Evolutionary conservation across 2,888 invertebrate genomes (phyloP).

Genomic region (Campopleginae sp.): DNA sequence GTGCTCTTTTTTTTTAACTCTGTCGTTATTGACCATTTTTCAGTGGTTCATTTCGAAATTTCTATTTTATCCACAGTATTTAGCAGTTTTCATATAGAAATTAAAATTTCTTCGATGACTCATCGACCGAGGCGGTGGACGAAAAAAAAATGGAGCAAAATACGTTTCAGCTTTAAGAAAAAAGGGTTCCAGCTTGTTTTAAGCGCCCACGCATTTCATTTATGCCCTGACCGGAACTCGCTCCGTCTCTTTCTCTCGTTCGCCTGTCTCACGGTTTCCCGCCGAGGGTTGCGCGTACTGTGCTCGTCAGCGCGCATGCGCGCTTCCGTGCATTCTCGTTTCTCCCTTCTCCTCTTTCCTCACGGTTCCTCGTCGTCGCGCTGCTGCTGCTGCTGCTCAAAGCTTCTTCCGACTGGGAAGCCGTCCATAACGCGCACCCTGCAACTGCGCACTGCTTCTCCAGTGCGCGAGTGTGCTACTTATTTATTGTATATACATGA

Average conservation of each 20-base stretch:
- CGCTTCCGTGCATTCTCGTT: not conserved
- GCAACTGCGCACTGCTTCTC: slow-evolving; percentile 1
- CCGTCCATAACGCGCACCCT: slow-evolving; percentile 14
- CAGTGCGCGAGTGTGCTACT: slow-evolving; percentile 17
- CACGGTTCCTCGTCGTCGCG: not conserved
- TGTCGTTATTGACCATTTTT: not conserved
- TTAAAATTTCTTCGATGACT: not conserved
- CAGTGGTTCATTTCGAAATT: not conserved
- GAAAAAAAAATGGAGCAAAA: slow-evolving; percentile 15
- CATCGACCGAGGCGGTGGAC: not conserved
- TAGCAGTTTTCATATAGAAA: not conserved
- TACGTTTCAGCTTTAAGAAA: slow-evolving; percentile 4
- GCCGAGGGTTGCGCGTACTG: slow-evolving; percentile 45
- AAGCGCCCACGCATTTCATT: slow-evolving; percentile 63
- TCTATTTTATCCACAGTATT: not conserved
- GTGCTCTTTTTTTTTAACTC: not conserved
- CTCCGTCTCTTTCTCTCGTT: slow-evolving; percentile 41
- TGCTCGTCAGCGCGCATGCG: slow-evolving; percentile 32
- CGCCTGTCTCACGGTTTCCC: slow-evolving; percentile 39
- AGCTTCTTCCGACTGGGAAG: slow-evolving; percentile 26
- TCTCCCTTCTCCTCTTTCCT: not conserved
- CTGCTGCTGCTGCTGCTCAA: not conserved
- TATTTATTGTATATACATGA: slow-evolving; percentile 10
- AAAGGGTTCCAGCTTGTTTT: slow-evolving; percentile 44
- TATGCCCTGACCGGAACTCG: slow-evolving; percentile 64